phyloP scores from a whole-genome alignment of 2,113 vertebrate genomes.

The Pelecanoides urinatrix region DNA sequence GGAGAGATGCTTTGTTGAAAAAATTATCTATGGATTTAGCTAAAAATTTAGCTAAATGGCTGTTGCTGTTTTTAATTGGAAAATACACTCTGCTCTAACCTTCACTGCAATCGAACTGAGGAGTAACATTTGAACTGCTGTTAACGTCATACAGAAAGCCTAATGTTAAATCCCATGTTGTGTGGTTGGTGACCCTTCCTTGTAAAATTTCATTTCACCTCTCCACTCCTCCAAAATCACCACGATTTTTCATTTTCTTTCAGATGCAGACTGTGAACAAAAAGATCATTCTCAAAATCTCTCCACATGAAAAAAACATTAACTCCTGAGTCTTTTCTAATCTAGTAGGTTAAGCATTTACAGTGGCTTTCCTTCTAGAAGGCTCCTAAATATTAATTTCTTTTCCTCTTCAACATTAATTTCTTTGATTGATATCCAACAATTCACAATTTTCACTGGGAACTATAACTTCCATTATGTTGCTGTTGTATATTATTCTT shows the following conservation, averaged over 20 bases:
- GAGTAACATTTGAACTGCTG: neutral
- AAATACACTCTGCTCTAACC: neutral
- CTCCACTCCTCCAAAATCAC: neutral
- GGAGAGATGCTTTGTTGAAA: neutral
- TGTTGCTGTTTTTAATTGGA: neutral
- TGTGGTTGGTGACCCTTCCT: neutral
- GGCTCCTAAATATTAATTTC: rapidly evolving
- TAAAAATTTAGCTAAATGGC: neutral
- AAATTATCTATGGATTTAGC: neutral
- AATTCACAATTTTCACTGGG: neutral
- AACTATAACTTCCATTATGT: neutral
- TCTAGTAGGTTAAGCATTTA: neutral
- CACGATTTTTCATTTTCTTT: neutral
- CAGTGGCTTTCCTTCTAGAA: neutral
- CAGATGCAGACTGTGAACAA: neutral
- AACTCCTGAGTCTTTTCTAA: neutral
- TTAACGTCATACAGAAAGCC: neutral
- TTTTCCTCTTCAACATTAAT: neutral
- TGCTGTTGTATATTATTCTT: neutral
- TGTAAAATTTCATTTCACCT: neutral
- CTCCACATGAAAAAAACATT: neutral
- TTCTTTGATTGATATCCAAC: neutral
- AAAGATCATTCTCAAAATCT: neutral
- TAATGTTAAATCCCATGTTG: neutral
- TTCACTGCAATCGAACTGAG: neutral